Conservation (phyloP, 2,113 vertebrate species). For the Leptosomus discolor region DNA sequence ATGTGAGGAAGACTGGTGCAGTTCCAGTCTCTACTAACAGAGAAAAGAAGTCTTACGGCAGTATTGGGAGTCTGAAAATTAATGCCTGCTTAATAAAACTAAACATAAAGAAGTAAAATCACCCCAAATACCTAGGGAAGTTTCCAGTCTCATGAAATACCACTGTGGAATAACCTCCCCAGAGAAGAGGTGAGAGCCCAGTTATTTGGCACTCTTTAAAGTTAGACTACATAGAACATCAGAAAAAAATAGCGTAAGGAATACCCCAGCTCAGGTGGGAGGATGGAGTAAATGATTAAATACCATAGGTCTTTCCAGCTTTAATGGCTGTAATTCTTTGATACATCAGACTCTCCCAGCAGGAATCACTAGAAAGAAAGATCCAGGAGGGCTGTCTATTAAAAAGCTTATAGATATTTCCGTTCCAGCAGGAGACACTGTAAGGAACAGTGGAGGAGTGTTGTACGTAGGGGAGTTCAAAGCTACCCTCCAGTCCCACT, state of each 20-base stretch:
- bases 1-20: not conserved
- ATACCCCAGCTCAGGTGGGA: conserved; percentile 6
- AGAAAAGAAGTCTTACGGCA: not conserved
- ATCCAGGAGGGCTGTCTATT: conserved; percentile 12
- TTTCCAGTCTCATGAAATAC: not conserved
- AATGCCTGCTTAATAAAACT: not conserved
- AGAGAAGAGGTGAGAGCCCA: not conserved
- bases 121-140: not conserved
- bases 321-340: conserved; percentile 41
- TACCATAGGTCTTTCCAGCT: conserved; percentile 35
- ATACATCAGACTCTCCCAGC: conserved; percentile 41
- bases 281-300: conserved; percentile 47
- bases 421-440: not conserved
- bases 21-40: not conserved
- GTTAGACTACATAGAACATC: not conserved
- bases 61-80: not conserved
- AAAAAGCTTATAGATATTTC: conserved; percentile 17
- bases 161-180: not conserved
- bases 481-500: not conserved
- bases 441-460: not conserved
- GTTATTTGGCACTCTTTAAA: not conserved
- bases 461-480: not conserved
- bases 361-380: conserved; percentile 12
- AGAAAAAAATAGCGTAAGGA: not conserved
- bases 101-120: not conserved